Base-by-base conservation (phyloP, 2,888 invertebrate genomes). In the Andrena bicolor region DNA sequence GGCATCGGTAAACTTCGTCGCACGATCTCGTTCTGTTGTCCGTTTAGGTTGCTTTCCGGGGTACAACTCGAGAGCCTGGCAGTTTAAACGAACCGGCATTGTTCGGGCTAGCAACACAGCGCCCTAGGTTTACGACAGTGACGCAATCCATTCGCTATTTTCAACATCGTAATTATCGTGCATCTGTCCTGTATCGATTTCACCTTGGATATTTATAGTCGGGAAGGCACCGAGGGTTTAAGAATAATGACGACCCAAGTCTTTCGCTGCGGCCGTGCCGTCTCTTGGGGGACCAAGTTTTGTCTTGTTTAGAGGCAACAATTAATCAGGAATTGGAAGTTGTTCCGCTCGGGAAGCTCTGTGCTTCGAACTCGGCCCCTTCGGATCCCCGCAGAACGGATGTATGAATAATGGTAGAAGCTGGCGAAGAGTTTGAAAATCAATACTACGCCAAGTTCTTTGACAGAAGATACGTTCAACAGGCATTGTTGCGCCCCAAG, bases 371-470 rank as follows among this genome's bases (percentile, higher is more conserved):
- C n/a, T 70, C 60, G 48, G 74, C 56, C 78, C 53, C 48, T 60
- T 60, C n/a, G 16, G 60, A 61, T 63, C 51, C 51, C 23, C 23
- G n/a, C 61, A 3, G 53, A 28, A 48, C 66, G 65, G 60, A 70
- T 26, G 65, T 73, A 70, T 72, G 86, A 80, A 75, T 83, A 72
- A 83, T 74, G 86, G 61, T 51, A 30, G 28, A 71, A 70, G 75
- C 76, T 53, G 68, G 32, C 41, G 74, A 78, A 76, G 75, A 82
- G 69, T 72, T 80, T 72, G 41, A 30, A 61, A 72, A 77, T 82
- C 72, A 48, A 82, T 84, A 69, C 41, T 49, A 20, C 48, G 51
- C 23, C 13, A 58, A 72, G 74, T 74, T 74, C 76, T 76, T 68
- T 72, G 73, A 63, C 70, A 49, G 56, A 41, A 58, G 26, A 80